Base-by-base conservation (phyloP, 1,140 invertebrate genomes). In the Leguminivora glycinivorella region DNA sequence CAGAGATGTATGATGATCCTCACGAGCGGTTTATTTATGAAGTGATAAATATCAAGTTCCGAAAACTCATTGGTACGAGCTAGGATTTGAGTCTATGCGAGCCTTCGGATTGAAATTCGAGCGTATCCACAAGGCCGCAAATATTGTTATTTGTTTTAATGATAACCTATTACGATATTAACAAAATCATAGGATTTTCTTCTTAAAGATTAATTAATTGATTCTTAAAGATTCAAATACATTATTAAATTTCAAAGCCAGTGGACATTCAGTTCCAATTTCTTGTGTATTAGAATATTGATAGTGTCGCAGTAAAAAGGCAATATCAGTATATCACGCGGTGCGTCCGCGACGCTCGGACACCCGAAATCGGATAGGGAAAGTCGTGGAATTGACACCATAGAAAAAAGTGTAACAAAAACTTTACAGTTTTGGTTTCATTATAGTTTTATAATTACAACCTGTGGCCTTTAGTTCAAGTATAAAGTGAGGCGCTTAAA, bases 291-390 rank as follows among this genome's bases (percentile, higher is more conserved):
- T 88, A 80, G 56, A 83, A 88, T 86, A 88, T 88, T 84, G 85
- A 88, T 87, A 84, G 75, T 83, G 83, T 83, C 75, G 80, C 80
- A 86, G 78, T 84, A 87, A 87, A 88, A 83, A 85, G 84, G 70
- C 81, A 80, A 89, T 88, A 84, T 81, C 88, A 86, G 85, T 90
- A 88, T 90, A 90, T 90, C 87, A 90, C 85, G 22, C 47, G 74
- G 76, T 75, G 83, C 83, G 83, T 86, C 87, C 87, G 84, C 81
- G 80, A 83, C 85, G 84, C 81, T 79, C 74, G 83, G 84, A 83
- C 81, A 70, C 68, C 75, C 72, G 76, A 80, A 82, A 81, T 73
- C 71, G 52, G 75, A 85, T 83, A 84, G 71, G 24, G 77, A 67
- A 9, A 22, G 67, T 43, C 0, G 40, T 72, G 71, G 79, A 81